phyloP scores from a whole-genome alignment of 2,888 invertebrate species.

The Nephrotoma flavescens region DNA sequence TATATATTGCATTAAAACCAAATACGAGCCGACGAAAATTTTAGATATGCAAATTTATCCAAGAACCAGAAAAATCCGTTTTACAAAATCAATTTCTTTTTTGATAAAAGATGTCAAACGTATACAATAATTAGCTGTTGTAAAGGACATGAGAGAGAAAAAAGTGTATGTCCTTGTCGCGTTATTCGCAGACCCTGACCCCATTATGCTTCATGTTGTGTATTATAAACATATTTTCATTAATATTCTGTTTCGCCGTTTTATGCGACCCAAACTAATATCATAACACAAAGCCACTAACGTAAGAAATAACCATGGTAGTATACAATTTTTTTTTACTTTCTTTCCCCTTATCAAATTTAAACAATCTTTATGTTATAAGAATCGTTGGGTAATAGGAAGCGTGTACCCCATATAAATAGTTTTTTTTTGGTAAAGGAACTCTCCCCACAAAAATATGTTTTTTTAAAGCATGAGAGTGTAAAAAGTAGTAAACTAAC shows the following conservation, averaged over 20 bases:
- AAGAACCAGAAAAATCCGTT: not conserved
- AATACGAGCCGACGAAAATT: not conserved
- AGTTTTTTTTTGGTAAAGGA: not conserved
- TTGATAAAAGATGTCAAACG: not conserved
- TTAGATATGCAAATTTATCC: not conserved
- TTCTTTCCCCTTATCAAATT: not conserved
- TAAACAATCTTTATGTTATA: not conserved
- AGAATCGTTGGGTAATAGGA: not conserved
- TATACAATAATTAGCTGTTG: not conserved
- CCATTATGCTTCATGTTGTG: not conserved
- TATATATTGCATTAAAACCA: not conserved
- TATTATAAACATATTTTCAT: not conserved
- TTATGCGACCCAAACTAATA: not conserved
- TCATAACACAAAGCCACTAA: not conserved
- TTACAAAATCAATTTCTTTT: not conserved
- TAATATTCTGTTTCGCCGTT: not conserved
- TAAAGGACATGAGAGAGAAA: not conserved
- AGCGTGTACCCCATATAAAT: not conserved
- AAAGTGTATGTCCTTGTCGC: not conserved
- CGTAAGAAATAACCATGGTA: not conserved
- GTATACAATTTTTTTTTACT: not conserved
- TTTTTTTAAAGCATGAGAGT: not conserved
- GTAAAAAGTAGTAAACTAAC: not conserved
- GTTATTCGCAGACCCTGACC: not conserved
- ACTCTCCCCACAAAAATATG: not conserved